Percentiles rank a stretch among this genome's conserved stretches.
phyloP scores from a whole-genome alignment of 2,797 vertebrate genomes.

The Carcharodon carcharias region DNA sequence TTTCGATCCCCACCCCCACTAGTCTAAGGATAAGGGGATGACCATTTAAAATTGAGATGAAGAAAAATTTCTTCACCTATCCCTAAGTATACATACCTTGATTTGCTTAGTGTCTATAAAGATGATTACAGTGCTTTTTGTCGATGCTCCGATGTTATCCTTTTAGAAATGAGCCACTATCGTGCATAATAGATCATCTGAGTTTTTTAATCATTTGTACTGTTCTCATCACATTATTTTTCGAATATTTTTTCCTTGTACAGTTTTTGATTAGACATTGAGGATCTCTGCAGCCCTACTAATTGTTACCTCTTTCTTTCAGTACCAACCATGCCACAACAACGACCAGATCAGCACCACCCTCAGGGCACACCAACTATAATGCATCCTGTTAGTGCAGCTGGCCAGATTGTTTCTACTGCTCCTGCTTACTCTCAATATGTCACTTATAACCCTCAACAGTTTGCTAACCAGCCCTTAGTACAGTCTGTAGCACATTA shows the following conservation, averaged over 20 bases:
- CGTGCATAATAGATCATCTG: neutral
- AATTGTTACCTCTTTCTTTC: conserved; percentile 38
- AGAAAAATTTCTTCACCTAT: too few relatives aligned
- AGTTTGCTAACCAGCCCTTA: conserved; percentile 90
- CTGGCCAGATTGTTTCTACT: conserved; percentile 85
- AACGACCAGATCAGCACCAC: conserved; percentile 94
- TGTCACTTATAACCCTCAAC: conserved; percentile 90
- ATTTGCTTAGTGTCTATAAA: neutral
- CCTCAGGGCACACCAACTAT: conserved; percentile 76
- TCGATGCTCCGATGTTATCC: neutral
- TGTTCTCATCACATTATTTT: neutral
- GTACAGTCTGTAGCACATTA: conserved; percentile 95
- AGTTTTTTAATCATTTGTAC: neutral
- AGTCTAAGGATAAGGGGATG: neutral
- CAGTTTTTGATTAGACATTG: neutral
- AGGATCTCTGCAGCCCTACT: neutral
- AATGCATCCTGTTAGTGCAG: conserved; percentile 92
- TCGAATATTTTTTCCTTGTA: neutral
- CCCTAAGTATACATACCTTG: too few relatives aligned
- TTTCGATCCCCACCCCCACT: too few relatives aligned
- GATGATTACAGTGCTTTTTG: neutral
- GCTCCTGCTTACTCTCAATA: conserved; percentile 90
- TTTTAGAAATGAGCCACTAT: neutral
- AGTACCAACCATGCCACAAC: conserved; percentile 96
- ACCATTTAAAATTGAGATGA: neutral